These are phyloP conservation scores for Neosilurus mollespiculum DNA, from an alignment of 2,797 vertebrate genomes.

Conservation along the genomic window DNA sequence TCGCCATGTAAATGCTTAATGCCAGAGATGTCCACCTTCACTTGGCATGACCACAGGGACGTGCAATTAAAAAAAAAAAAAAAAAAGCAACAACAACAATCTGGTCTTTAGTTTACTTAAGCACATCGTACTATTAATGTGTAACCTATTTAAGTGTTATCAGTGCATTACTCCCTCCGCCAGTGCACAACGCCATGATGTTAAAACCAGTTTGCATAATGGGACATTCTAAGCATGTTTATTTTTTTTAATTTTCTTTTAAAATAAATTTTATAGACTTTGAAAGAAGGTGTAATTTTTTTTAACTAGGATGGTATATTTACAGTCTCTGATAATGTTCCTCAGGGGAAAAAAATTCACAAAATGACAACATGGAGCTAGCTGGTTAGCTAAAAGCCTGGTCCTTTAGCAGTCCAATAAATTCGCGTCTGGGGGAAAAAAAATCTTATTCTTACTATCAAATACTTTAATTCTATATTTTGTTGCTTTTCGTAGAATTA, in stretches of 20 bases:
- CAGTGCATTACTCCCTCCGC: background rate
- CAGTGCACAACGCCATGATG: background rate
- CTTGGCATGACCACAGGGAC: background rate
- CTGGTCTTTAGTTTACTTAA: background rate
- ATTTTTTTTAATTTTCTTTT: background rate
- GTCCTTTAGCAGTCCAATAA: too few species aligned
- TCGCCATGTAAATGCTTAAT: background rate
- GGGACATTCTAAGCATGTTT: background rate
- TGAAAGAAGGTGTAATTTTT: background rate
- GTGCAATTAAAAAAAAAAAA: background rate
- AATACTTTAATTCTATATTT: too few species aligned
- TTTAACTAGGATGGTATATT: background rate
- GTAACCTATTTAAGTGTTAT: slow-evolving; percentile 4
- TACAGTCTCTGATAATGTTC: too few species aligned
- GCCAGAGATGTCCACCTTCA: background rate
- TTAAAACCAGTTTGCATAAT: background rate
- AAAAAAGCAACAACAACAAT: background rate
- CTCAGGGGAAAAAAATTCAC: too few species aligned
- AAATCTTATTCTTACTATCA: too few species aligned
- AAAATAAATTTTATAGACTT: background rate
- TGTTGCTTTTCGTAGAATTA: too few species aligned
- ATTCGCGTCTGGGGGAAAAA: too few species aligned
- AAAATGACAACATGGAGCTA: too few species aligned
- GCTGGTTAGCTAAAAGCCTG: too few species aligned
- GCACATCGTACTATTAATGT: background rate